A percentile compares a stretch with the other conserved stretches of the same genome.
These are phyloP conservation scores for Spongilla lacustris DNA, from an alignment of 37 sponge, comb jelly and placozoan species.

Conservation along the genomic window DNA sequence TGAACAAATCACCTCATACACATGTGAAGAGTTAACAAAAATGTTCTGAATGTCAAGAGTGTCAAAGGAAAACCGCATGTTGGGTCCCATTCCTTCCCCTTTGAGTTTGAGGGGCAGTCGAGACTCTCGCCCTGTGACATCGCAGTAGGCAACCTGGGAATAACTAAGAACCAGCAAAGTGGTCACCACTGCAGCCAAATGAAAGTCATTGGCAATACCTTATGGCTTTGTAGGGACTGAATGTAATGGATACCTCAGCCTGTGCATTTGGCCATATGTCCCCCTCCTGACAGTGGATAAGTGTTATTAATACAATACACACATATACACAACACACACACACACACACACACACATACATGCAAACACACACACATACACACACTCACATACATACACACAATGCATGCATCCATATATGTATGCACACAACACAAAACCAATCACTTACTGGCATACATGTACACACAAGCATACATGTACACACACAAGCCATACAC, in stretches of 20 bases:
- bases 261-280: constrained; percentile 98
- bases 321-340: background rate
- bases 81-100: constrained; percentile 94
- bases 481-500: background rate
- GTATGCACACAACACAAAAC: background rate
- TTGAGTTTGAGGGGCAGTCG: constrained; percentile 89
- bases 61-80: constrained; percentile 85
- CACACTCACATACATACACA: background rate
- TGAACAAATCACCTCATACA: constrained; percentile 79
- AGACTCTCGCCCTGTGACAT: constrained; percentile 92
- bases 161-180: constrained; percentile 22
- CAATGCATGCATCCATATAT: too few species aligned
- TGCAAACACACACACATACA: background rate
- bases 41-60: constrained; percentile 94
- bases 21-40: constrained; percentile 92
- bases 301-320: background rate
- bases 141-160: constrained; percentile 84
- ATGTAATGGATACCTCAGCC: constrained; percentile 84
- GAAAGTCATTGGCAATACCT: constrained; percentile 32
- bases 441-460: too few species aligned
- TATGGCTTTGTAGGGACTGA: constrained; percentile 76
- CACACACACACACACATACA: background rate
- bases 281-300: constrained; percentile 68
- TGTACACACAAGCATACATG: background rate
- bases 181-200: background rate